A percentile compares a stretch with the other conserved stretches of the same genome.
These are phyloP conservation scores for Dromococcyx pavoninus DNA, from an alignment of 2,797 vertebrate genomes.

Conservation along the genomic window DNA sequence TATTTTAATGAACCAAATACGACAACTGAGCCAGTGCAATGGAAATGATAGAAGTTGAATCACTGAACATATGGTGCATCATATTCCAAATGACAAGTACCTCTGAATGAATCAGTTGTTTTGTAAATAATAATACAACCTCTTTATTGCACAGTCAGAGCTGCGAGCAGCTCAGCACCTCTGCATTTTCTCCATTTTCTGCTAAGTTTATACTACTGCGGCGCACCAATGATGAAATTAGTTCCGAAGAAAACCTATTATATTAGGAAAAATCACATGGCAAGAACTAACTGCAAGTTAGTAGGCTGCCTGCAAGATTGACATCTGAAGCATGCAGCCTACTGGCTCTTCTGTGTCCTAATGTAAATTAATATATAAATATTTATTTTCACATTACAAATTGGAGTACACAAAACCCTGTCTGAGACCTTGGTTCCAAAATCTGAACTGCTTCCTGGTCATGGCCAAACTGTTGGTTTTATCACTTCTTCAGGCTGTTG, in stretches of 20 bases:
- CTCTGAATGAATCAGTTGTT: neutral
- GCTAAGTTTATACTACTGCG: neutral
- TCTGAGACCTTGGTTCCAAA: neutral
- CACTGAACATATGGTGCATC: neutral
- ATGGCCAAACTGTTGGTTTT: neutral
- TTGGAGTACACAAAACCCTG: neutral
- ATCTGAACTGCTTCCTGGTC: neutral
- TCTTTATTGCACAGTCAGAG: neutral
- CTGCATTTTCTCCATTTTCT: neutral
- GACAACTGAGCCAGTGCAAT: accelerated
- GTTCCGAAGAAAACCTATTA: neutral
- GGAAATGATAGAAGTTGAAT: slow-evolving; percentile 14
- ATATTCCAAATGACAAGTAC: neutral
- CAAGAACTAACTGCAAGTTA: neutral
- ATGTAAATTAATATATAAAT: slow-evolving; percentile 6
- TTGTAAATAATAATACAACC: neutral
- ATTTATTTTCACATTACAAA: slow-evolving; percentile 16
- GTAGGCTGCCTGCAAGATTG: neutral
- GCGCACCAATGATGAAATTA: neutral
- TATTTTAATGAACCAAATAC: neutral
- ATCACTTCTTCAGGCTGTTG: neutral
- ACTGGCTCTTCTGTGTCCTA: neutral
- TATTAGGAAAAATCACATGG: neutral
- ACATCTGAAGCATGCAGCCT: neutral
- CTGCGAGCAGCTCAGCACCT: neutral